Evolutionary conservation across 2,113 vertebrate species (phyloP), one percentile per base, ranked within the genome.

Genomic region (Microcebus murinus): DNA sequence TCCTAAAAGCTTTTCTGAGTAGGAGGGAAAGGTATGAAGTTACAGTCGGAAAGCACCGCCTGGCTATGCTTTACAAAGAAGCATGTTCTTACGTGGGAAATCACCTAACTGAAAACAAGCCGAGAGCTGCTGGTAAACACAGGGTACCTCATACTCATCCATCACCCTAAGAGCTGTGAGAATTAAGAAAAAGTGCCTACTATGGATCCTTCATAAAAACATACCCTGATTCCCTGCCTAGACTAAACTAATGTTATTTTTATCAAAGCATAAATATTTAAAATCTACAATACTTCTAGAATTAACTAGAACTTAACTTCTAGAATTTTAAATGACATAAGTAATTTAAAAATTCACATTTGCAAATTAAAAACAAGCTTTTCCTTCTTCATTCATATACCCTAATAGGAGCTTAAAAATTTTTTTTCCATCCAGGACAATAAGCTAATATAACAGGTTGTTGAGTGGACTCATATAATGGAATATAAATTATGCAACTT

Each of bases 281-380:
- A 96, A 96, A 59, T 86, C 29, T 74, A 55, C 1, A 81, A 20
- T 25, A 25, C 15, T 27, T 82, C 27, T 29, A 52, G 3, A 79
- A 61, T 82, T 55, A 89, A 70, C 11, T 45, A 45, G 45, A 45
- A 45, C 8, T 45, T 45, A 45, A 45, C 45, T 45, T 45, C 45
- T 45, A 45, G 45, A 45, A 45, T 45, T 45, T 45, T 45, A 45
- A 45, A 45, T 45, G 45, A 80, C 3, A 15, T 71, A 90, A 71
- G 70, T 89, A 29, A 80, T 39, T 80, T 84, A 93, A 93, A 94
- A 76, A 93, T 63, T 90, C 42, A 67, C 25, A 80, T 48, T 59
- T 80, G 86, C 11, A 87, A 79, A 90, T 12, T 34, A 71, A 91
- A 79, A 89, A 80, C 3, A 34, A 8, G 50, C 34, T 87, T 84